phyloP scores from a whole-genome alignment of 1,140 invertebrate species.

The Diploscapter pachys region DNA sequence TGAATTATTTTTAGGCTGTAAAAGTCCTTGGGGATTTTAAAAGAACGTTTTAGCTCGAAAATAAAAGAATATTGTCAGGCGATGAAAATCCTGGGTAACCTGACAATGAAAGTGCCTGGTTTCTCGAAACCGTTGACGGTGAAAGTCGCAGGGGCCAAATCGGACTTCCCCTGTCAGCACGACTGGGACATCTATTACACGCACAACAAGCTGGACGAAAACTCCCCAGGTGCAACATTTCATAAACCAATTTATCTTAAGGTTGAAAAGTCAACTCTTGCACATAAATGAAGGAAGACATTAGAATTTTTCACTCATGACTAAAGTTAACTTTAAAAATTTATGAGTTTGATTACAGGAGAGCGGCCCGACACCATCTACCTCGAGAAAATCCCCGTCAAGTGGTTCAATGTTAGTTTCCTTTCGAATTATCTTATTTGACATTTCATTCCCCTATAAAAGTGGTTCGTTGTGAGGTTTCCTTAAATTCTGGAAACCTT shows the following conservation, averaged over 20 bases:
- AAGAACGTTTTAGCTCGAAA: too few species aligned
- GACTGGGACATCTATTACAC: constrained; percentile 32
- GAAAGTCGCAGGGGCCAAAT: constrained; percentile 19
- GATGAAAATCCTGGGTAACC: constrained; percentile 24
- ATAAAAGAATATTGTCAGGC: neutral
- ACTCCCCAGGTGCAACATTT: neutral
- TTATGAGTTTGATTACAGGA: neutral
- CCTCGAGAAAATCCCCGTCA: constrained; percentile 27
- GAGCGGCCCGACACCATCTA: constrained; percentile 30
- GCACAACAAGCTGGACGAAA: constrained; percentile 24
- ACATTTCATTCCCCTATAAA: neutral
- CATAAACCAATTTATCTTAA: too few species aligned
- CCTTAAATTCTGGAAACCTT: neutral
- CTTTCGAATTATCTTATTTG: neutral
- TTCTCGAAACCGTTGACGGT: constrained; percentile 27
- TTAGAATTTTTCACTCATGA: too few species aligned
- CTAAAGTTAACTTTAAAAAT: too few species aligned
- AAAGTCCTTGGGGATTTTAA: too few species aligned
- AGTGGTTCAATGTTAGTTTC: constrained; percentile 31
- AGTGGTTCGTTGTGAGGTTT: neutral
- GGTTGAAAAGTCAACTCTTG: too few species aligned
- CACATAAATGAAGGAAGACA: too few species aligned
- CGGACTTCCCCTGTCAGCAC: constrained; percentile 24
- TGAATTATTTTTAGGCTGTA: too few species aligned
- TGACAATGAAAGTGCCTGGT: constrained; percentile 26